phyloP scores from a whole-genome alignment of 2,888 invertebrate species.

The Automeris io region DNA sequence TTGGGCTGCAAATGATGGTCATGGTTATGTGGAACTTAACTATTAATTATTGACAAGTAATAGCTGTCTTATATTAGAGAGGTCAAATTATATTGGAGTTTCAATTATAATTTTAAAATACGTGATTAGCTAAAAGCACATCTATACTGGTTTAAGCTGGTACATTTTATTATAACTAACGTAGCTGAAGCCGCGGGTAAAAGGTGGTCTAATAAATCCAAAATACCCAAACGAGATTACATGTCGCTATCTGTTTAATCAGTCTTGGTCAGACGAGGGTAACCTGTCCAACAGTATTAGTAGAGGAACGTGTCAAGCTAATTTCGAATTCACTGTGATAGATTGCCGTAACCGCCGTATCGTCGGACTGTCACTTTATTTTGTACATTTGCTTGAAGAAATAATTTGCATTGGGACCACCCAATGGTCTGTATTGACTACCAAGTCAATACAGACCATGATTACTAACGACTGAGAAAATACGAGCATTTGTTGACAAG shows the following conservation, averaged over 20 bases:
- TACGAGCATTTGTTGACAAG: no score
- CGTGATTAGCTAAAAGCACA: no score
- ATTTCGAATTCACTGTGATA: slow-evolving; percentile 25
- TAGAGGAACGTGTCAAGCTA: slow-evolving; percentile 17
- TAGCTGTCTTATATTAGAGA: no score
- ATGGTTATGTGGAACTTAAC: no score
- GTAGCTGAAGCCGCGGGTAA: no score
- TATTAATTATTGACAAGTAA: no score
- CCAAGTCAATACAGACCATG: neutral
- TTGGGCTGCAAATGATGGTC: no score
- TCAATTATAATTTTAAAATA: no score
- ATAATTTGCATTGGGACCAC: neutral
- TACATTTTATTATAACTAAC: no score
- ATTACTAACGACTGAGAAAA: no score
- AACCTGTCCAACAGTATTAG: slow-evolving; percentile 24
- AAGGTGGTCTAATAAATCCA: neutral
- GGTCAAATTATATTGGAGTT: no score
- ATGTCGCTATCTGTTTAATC: slow-evolving; percentile 17
- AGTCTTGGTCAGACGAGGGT: slow-evolving; percentile 23
- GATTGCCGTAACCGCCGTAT: slow-evolving; percentile 12
- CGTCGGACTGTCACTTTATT: neutral
- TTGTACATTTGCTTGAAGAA: neutral
- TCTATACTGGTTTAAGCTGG: no score
- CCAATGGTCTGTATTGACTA: neutral
- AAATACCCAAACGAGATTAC: slow-evolving; percentile 4